phyloP scores from a whole-genome alignment of 2,113 vertebrate genomes.

The Corapipo altera region DNA sequence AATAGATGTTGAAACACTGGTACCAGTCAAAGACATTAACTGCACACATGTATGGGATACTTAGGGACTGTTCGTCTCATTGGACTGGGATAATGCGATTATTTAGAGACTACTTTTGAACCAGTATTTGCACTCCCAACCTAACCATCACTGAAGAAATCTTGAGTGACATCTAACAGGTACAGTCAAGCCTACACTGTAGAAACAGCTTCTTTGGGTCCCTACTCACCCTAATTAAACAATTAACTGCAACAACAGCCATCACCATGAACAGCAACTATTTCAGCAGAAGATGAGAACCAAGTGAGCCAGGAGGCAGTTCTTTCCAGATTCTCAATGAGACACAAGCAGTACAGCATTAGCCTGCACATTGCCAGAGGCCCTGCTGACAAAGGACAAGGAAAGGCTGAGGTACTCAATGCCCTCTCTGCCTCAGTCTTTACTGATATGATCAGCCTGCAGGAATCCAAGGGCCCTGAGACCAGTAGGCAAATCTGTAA shows the following conservation, averaged over 20 bases:
- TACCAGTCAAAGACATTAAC: background rate
- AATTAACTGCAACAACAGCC: background rate
- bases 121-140: background rate
- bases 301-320: background rate
- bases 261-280: background rate
- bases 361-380: rapidly evolving
- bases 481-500: background rate
- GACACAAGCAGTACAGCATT: background rate
- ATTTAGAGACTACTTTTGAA: background rate
- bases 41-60: background rate
- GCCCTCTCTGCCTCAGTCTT: background rate
- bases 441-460: background rate
- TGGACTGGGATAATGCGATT: background rate
- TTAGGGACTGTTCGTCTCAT: background rate
- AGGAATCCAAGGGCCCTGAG: background rate
- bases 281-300: background rate
- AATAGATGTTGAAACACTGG: background rate
- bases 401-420: background rate
- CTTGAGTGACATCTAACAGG: background rate
- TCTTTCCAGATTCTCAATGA: background rate
- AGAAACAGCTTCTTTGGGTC: background rate
- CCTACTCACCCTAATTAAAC: background rate
- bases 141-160: background rate
- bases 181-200: background rate
- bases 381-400: background rate